These are phyloP conservation scores for Regulus satrapa DNA, from an alignment of 2,113 vertebrate species.

Conservation along the genomic window DNA sequence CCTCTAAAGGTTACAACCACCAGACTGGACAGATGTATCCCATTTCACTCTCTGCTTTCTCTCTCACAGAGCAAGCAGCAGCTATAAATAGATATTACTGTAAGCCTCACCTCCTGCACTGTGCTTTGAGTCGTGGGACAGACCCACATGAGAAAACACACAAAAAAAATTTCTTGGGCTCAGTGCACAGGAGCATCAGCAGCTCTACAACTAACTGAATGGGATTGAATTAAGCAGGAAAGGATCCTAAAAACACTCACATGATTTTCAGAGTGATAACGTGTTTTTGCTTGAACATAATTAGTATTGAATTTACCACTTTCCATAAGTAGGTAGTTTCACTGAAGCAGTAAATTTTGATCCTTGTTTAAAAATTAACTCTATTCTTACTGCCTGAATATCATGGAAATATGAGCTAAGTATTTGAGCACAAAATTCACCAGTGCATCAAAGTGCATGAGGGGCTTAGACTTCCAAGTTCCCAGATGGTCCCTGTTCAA, in stretches of 20 bases:
- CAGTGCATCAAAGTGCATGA: background rate
- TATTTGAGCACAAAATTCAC: background rate
- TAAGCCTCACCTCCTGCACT: background rate
- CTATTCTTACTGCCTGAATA: background rate
- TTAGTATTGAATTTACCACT: background rate
- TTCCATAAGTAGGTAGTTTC: background rate
- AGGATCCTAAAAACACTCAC: background rate
- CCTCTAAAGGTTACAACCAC: background rate
- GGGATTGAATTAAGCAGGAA: background rate
- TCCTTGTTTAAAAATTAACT: background rate
- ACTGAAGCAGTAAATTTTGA: background rate
- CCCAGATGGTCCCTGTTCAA: background rate
- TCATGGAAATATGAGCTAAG: background rate
- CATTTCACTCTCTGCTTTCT: background rate
- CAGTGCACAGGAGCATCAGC: fast-evolving
- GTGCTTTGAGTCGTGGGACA: background rate
- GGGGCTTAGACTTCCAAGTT: background rate
- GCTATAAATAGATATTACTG: background rate
- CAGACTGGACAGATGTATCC: background rate
- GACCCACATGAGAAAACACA: background rate
- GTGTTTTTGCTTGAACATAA: background rate
- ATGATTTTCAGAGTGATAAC: background rate
- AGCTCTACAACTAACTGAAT: background rate
- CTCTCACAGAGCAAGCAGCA: background rate
- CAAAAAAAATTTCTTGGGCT: background rate